Percentiles rank a stretch among this genome's conserved stretches.
phyloP scores from a whole-genome alignment of 2,797 vertebrate genomes.

The Hoplostethus mediterraneus region DNA sequence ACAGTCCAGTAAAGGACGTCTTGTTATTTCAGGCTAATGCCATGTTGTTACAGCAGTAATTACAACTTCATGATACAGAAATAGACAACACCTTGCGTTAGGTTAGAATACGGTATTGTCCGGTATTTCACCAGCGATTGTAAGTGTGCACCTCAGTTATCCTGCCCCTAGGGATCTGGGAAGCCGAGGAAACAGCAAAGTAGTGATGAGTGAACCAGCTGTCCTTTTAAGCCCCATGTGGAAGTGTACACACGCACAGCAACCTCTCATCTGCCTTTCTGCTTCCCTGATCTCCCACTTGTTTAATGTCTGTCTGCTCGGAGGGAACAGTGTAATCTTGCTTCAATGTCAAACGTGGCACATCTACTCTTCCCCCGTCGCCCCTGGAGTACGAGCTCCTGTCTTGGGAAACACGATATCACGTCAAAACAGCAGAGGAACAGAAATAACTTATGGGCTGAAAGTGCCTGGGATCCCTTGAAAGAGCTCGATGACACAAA shows the following conservation, averaged over 20 bases:
- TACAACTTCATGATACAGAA: slow-evolving; percentile 23
- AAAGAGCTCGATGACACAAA: slow-evolving; percentile 57
- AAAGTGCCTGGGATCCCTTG: slow-evolving; percentile 58
- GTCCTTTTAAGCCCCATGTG: slow-evolving; percentile 62
- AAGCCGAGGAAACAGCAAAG: slow-evolving; percentile 46
- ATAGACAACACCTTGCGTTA: slow-evolving; percentile 23
- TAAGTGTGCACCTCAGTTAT: slow-evolving; percentile 21
- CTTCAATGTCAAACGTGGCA: slow-evolving; percentile 68
- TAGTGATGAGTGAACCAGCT: slow-evolving; percentile 79
- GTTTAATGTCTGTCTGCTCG: slow-evolving; percentile 65
- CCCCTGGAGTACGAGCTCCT: slow-evolving; percentile 50
- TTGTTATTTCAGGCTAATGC: not conserved
- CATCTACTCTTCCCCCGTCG: slow-evolving; percentile 49
- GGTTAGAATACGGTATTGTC: slow-evolving; percentile 9
- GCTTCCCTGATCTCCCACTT: slow-evolving; percentile 63
- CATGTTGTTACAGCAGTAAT: slow-evolving; percentile 3
- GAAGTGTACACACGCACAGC: slow-evolving; percentile 56
- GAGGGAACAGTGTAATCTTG: slow-evolving; percentile 70
- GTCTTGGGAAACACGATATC: slow-evolving; percentile 73
- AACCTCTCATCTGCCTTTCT: slow-evolving; percentile 63
- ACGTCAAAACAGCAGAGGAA: slow-evolving; percentile 71
- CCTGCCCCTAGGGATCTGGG: slow-evolving; percentile 37
- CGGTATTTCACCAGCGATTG: slow-evolving; percentile 48
- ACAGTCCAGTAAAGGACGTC: no score
- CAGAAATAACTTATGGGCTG: slow-evolving; percentile 68